Base-by-base conservation (phyloP, 2,888 invertebrate genomes). In the Diarsia rubi region DNA sequence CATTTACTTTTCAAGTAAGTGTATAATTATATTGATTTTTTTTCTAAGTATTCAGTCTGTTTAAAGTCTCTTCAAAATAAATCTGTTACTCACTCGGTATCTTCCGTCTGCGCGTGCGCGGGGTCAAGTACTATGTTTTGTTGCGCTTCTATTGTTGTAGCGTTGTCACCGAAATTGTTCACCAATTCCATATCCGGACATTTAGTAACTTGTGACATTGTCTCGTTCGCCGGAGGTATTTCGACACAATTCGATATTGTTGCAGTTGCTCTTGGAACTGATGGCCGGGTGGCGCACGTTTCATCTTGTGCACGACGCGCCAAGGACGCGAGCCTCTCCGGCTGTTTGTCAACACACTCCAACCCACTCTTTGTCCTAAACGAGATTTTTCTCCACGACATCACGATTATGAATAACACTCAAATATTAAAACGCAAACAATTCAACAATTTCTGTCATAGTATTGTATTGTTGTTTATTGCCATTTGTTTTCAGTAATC, bases 351-450 rank as follows among this genome's bases (percentile, higher is more conserved):
- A 68, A 78, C 83, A 83, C 73, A 81, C 54, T 90, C 86, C 60
- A 88, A 76, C 78, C 59, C 73, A 63, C 37, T 47, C 76, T 90
- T 90, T 59, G 86, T 89, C 77, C 77, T 88, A 60, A 90, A 91
- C 47, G 90, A 90, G 45, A 89, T 82, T 84, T 86, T 90, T 73
- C 83, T 88, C 84, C 82, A 89, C 63, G 92, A 90, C 92, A 93
- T 92, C 49, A 64, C 77, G 76, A 31, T 69, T 66, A 66, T 44
- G 31, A 75, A 45, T 77, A 64, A 60, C 66, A 68, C 21, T 37
- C 19, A 54, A 74, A 52, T 42, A 31, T 73, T 68, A 71, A 64
- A 45, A 57, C 57, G 59, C 59, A 59, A 73, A 19, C 45, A 73
- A 75, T 65, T 70, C 12, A 68, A 47, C 27, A 14, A 45, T 54